phyloP scores from a whole-genome alignment of 2,113 vertebrate species.

The Ciconia stormi region DNA sequence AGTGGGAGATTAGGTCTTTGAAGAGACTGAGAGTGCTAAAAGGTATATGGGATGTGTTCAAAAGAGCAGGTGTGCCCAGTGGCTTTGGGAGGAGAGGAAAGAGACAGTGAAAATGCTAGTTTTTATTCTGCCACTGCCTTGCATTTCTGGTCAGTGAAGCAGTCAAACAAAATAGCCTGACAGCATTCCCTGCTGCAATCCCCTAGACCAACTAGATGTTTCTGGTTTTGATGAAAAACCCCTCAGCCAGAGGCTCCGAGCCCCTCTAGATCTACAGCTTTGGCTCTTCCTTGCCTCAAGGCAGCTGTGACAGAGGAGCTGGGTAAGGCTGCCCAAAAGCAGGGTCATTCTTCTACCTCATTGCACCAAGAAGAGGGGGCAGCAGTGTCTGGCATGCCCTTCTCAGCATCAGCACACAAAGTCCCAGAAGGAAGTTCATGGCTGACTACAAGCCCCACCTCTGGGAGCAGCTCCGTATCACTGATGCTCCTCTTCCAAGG shows the following conservation, averaged over 20 bases:
- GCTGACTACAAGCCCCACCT: not conserved
- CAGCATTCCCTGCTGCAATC: not conserved
- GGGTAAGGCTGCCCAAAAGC: not conserved
- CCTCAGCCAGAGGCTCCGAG: not conserved
- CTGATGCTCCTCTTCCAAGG: not conserved
- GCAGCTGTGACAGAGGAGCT: not conserved
- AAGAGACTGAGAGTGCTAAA: not conserved
- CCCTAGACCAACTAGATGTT: not conserved
- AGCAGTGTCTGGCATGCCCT: not conserved
- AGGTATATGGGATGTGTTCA: not conserved
- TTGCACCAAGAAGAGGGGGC: not conserved
- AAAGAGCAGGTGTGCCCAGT: not conserved
- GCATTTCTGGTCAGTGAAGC: not conserved
- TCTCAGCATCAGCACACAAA: not conserved
- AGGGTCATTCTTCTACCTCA: not conserved
- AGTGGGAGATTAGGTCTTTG: not conserved
- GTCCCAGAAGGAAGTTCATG: not conserved
- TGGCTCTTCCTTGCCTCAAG: not conserved
- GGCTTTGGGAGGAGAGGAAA: not conserved
- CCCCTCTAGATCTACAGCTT: not conserved
- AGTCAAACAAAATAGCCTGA: not conserved
- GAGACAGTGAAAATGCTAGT: not conserved
- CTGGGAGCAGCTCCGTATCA: accelerated
- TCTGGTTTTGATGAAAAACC: not conserved
- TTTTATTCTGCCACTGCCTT: not conserved